Evolutionary conservation across 2,888 invertebrate species (phyloP).

Genomic region (Spilarctia lutea): DNA sequence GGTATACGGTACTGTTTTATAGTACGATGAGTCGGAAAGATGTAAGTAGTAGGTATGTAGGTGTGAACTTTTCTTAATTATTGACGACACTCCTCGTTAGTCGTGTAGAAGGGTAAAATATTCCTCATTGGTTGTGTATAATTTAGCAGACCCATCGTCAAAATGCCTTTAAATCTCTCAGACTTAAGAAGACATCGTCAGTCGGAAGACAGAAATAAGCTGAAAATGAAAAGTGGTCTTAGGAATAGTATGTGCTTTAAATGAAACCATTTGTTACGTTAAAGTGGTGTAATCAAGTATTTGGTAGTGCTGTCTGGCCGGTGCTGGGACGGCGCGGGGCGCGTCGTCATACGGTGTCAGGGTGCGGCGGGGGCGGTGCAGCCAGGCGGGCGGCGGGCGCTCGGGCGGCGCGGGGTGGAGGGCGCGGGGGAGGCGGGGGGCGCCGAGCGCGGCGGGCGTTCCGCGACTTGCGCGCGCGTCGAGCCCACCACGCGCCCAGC

Average conservation of each 20-base stretch:
- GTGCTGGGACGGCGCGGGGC: constrained; percentile 58
- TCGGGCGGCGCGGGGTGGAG: constrained; percentile 76
- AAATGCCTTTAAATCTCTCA: no score
- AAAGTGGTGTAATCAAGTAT: constrained; percentile 78
- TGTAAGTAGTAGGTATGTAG: no score
- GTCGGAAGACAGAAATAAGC: neutral
- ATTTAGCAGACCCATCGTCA: no score
- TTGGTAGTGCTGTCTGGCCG: constrained; percentile 55
- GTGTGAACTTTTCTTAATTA: no score
- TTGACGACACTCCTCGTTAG: no score
- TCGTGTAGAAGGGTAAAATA: no score
- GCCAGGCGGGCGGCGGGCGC: constrained; percentile 76
- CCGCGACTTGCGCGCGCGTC: constrained; percentile 58
- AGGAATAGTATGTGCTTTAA: constrained; percentile 9
- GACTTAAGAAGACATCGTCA: neutral
- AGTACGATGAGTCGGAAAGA: no score
- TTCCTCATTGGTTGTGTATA: no score
- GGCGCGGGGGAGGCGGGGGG: constrained; percentile 71
- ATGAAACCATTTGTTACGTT: constrained; percentile 65
- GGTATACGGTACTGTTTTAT: no score
- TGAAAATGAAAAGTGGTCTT: neutral
- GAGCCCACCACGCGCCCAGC: constrained; percentile 59
- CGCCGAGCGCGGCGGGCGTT: constrained; percentile 64
- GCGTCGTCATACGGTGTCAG: constrained; percentile 80
- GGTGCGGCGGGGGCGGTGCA: constrained; percentile 63